phyloP scores from a whole-genome alignment of 2,113 vertebrate species.

The Hippocampus guttulatus region DNA sequence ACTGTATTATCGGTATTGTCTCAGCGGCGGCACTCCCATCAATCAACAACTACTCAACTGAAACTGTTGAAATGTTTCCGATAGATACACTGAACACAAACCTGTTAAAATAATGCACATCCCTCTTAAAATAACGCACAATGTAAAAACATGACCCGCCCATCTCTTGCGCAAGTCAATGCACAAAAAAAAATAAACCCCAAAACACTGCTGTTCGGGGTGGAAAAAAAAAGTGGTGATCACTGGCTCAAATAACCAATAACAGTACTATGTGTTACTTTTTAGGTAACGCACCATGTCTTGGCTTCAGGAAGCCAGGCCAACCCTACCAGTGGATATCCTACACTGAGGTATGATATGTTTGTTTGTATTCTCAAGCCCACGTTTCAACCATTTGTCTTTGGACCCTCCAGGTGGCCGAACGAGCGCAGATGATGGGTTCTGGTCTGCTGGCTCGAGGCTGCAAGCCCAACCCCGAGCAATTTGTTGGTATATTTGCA shows the following conservation, averaged over 20 bases:
- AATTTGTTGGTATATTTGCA: conserved; percentile 74
- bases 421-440: conserved; percentile 68
- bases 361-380: neutral
- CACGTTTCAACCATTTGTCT: neutral
- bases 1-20: no score
- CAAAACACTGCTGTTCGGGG: no score
- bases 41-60: no score
- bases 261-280: neutral
- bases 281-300: conserved; percentile 69
- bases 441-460: conserved; percentile 73
- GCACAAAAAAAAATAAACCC: no score
- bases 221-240: no score
- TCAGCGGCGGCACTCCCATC: no score
- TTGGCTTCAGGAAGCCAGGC: conserved; percentile 71
- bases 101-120: no score
- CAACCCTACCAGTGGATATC: conserved; percentile 78
- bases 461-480: conserved; percentile 66
- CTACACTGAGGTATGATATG: conserved; percentile 67
- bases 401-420: conserved; percentile 60
- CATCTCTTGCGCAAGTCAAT: no score
- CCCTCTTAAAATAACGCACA: no score
- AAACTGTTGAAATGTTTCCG: no score
- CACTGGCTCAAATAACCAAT: neutral
- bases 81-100: no score
- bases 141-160: no score